Evolutionary conservation across 2,888 invertebrate species (phyloP), one percentile per base, ranked within the genome.

Genomic region (Xanthostigma xanthostigma): DNA sequence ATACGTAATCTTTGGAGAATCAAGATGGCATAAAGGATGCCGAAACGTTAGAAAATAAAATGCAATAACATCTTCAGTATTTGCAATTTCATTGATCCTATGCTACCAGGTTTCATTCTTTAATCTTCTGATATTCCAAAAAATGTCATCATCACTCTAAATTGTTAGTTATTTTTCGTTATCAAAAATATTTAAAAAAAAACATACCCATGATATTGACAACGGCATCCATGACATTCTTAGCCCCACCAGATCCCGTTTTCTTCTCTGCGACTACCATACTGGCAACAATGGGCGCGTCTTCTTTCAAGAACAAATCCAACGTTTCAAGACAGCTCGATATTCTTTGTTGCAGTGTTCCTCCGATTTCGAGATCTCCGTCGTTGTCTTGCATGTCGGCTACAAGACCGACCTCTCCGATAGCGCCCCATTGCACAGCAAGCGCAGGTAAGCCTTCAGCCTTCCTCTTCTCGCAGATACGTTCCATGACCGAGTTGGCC

Each of bases 341-440:
- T 53, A 84, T 78, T 53, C 75, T 67, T 62, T 84, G 84, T 44
- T 81, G 82, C 27, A 81, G 62, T 1, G 83, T 82, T 17, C 83
- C 83, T 53, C 69, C 69, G 42, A 71, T 71, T 49, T 68, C 67
- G 34, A 70, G 49, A 51, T 67, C 65, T 12, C 58, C 57, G 44
- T 67, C 58, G 27, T 67, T 64, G 51, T 69, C 71, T 53, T 69
- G 62, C 63, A 68, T 62, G n/a, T 82, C 78, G 13, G 80, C 73
- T 3, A 83, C 76, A 8, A 84, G 67, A 37, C 84, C 85, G 12
- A 74, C 80, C 64, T 94, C 92, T 46, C 91, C 94, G 46, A 94
- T 77, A 37, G 91, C 92, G 37, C 94, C 93, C 92, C 93, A 94
- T 63, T 94, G 89, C 9, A 94, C 79, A 2, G 92, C 92, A 51